These are phyloP conservation scores for Glossophaga mutica DNA, from an alignment of 2,797 vertebrate species.

Conservation along the genomic window DNA sequence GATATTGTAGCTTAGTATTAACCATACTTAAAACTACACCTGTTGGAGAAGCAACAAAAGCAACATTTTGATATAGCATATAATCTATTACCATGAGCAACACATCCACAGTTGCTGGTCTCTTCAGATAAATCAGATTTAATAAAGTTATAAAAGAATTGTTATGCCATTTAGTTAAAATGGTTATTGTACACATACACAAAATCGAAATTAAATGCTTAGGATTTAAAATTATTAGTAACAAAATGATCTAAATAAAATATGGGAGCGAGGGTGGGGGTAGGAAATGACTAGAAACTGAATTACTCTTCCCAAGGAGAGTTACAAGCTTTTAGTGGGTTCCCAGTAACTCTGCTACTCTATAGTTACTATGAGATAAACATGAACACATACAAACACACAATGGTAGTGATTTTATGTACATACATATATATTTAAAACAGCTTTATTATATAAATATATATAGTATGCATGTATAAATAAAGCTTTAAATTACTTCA, in stretches of 20 bases:
- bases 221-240: slow-evolving; percentile 24
- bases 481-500: neutral
- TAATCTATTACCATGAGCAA: slow-evolving; percentile 81
- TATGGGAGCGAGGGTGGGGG: neutral
- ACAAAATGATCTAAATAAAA: slow-evolving; percentile 9
- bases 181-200: slow-evolving; percentile 24
- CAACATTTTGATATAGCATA: slow-evolving; percentile 75
- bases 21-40: slow-evolving; percentile 80
- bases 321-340: neutral
- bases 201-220: slow-evolving; percentile 30
- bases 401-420: neutral
- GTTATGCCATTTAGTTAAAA: slow-evolving; percentile 69
- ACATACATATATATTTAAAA: neutral
- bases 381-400: neutral
- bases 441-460: neutral
- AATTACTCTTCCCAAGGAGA: neutral
- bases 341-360: neutral
- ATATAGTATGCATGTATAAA: neutral
- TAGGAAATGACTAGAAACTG: neutral
- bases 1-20: slow-evolving; percentile 81
- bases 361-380: neutral
- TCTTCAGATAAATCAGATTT: slow-evolving; percentile 75
- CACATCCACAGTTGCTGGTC: slow-evolving; percentile 57
- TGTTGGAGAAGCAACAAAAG: slow-evolving; percentile 76
- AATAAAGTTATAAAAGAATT: slow-evolving; percentile 73